Percentiles rank a stretch among this genome's conserved stretches.
Conservation (phyloP, 2,113 vertebrate genomes). For the Phaetusa simplex region DNA sequence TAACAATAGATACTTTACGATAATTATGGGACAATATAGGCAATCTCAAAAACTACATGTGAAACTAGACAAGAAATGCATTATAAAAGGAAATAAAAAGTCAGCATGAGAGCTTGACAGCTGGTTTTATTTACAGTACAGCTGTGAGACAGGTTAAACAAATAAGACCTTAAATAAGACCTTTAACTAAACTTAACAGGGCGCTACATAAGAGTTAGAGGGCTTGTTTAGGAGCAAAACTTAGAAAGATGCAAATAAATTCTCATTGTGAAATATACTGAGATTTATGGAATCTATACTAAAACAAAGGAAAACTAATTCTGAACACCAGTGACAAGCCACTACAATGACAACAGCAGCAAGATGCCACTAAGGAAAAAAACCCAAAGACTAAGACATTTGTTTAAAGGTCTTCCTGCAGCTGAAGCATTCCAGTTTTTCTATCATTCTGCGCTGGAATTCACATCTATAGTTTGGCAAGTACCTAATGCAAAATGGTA, state of each 20-base stretch:
- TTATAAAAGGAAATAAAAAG: not conserved
- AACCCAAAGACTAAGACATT: not conserved
- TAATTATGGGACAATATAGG: not conserved
- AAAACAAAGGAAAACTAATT: not conserved
- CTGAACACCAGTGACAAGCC: not conserved
- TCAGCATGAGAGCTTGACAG: not conserved
- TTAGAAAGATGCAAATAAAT: not conserved
- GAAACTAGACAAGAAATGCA: not conserved
- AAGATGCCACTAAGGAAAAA: not conserved
- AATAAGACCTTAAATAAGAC: not conserved
- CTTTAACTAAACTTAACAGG: not conserved
- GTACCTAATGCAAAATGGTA: not conserved
- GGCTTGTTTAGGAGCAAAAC: not conserved
- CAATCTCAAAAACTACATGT: not conserved
- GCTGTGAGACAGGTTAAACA: not conserved
- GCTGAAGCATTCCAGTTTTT: not conserved
- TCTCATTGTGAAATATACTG: not conserved
- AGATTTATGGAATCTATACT: not conserved
- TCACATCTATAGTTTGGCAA: not conserved
- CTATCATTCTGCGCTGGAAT: not conserved
- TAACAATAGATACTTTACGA: not conserved
- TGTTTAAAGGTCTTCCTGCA: not conserved
- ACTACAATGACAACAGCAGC: not conserved
- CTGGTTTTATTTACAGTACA: constrained; percentile 9
- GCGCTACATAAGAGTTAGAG: not conserved